Conservation (phyloP, 2,113 vertebrate genomes). For the Lasiurus cinereus region DNA sequence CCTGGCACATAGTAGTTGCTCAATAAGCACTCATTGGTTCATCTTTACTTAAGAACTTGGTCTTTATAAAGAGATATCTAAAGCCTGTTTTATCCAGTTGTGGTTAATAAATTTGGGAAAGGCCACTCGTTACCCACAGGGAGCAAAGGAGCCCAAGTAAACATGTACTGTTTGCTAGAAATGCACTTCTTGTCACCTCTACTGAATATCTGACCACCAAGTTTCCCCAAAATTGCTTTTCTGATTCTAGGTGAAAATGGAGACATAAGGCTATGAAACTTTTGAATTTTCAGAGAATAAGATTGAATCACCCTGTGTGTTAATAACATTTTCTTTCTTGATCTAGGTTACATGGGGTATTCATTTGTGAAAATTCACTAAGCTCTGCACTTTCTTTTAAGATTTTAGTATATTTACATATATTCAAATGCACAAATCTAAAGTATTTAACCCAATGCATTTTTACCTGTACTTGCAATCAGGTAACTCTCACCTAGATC, state of each 20-base stretch:
- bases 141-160: background rate
- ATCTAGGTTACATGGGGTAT: background rate
- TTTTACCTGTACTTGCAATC: background rate
- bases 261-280: background rate
- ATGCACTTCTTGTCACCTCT: background rate
- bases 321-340: background rate
- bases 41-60: background rate
- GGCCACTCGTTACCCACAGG: background rate
- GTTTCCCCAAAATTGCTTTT: background rate
- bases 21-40: background rate
- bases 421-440: background rate
- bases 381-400: background rate
- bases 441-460: background rate
- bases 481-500: background rate
- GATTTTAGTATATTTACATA: background rate
- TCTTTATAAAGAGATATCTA: background rate
- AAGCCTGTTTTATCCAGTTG: background rate
- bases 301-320: background rate
- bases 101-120: background rate
- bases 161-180: background rate
- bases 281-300: background rate
- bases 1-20: background rate
- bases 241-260: background rate
- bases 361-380: slow-evolving; percentile 24
- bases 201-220: background rate